Evolutionary conservation across 2,797 vertebrate species (phyloP), one percentile per base, ranked within the genome.

Genomic region (Argya squamiceps): DNA sequence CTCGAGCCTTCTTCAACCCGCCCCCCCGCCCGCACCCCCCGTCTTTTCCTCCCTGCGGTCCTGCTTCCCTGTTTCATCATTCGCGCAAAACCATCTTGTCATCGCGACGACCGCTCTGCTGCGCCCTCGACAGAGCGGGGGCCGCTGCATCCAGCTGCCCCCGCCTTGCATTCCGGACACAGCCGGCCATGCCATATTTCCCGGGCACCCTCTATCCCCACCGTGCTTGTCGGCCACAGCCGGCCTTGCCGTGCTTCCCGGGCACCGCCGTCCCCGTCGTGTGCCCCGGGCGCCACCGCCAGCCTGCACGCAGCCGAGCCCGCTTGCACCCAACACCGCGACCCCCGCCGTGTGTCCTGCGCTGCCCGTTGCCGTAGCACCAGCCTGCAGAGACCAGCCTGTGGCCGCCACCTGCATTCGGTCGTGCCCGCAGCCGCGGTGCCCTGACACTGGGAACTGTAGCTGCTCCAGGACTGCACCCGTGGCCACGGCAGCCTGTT

Each of bases 1-100:
- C 15, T 30, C 5, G 1, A 27, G 6, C 3, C 2, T 19, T 44
- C 8, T 24, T 12, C n/a, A n/a, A n/a, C n/a, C n/a, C n/a, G n/a
- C 4, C 9, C 11, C 3, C 29, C 29, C 11, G 1, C 11, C 7
- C 37, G n/a, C n/a, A 10, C 6, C 5, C 12, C 29, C 32, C 3
- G 3, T 16, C 3, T 41, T 52, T 41, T 32, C 29, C 9, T 39
- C 15, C 15, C 21, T 18, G 12, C 6, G 4, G 21, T 37, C 4
- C 15, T 36, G n/a, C 39, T 44, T 64, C 15, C 60, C 41, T 32
- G 29, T 15, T 73, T 30, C 53, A 6, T 2, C 26, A 15, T 30
- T 30, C 27, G 21, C 3, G 19, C 5, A 6, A 39, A 17, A 46
- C 9, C 52, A 17, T 22, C 11, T 4, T 10, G 6, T 16, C 14